Percentiles rank a stretch among this genome's conserved stretches.
Conservation (phyloP, 2,113 vertebrate species). For the Anser cygnoides region DNA sequence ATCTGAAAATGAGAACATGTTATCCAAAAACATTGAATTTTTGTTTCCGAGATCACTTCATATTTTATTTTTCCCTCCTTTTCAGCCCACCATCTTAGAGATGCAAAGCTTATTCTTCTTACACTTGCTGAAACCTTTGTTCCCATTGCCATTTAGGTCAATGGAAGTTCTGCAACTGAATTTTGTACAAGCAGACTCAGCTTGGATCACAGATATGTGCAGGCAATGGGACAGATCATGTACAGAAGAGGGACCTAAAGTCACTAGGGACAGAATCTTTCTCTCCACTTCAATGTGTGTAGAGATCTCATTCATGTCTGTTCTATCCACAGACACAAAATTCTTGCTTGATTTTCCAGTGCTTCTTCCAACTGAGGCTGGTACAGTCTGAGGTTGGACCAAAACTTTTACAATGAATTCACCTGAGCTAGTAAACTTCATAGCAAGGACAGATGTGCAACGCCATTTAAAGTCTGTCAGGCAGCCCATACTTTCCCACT, state of each 20-base stretch:
- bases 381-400: background rate
- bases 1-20: background rate
- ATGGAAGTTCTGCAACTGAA: background rate
- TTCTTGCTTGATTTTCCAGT: background rate
- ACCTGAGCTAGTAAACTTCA: background rate
- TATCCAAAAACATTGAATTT: background rate
- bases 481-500: background rate
- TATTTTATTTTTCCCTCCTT: background rate
- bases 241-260: background rate
- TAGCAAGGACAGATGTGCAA: background rate
- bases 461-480: fast-evolving
- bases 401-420: background rate
- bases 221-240: background rate
- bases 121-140: background rate
- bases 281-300: fast-evolving
- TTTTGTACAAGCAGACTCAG: background rate
- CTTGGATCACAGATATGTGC: background rate
- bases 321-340: background rate
- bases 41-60: background rate
- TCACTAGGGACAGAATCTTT: background rate
- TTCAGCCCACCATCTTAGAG: background rate
- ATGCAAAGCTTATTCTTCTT: background rate
- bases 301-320: background rate
- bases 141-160: background rate
- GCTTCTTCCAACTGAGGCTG: background rate